Base-by-base conservation (phyloP, 2,888 invertebrate genomes). In the Diarsia brunnea region DNA sequence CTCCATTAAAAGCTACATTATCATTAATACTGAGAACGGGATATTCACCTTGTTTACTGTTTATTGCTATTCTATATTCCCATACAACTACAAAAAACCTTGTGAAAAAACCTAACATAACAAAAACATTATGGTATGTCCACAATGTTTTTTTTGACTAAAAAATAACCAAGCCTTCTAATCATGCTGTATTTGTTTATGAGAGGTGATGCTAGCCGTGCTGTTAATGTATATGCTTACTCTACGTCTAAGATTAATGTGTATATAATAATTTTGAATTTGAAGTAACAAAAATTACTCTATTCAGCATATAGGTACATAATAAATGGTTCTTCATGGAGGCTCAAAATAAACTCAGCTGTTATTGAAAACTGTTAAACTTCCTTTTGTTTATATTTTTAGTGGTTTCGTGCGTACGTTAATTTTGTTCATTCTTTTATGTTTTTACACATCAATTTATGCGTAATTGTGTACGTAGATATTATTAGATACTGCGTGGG, bases 241-340 rank as follows among this genome's bases (percentile, higher is more conserved):
- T 45, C 14, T 45, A 53, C 45, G 7, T 4, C 43, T 38, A 31
- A 72, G 63, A 72, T 27, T 51, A 43, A 82, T 82, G 16, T 82
- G 82, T 77, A 21, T 77, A 82, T 60, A 82, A 65, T 76, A 27
- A 53, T 63, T 63, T 79, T 24, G 12, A 75, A 64, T 51, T 60
- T 60, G 12, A 65, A 65, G 60, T 43, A 49, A 31, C 31, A 81
- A 55, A 51, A 67, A 76, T 38, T 63, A 45, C 47, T 61, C 21
- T 55, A 49, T 81, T 27, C 45, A 61, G 55, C 49, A 10, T 27
- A 19, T 10, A 58, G 58, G 27, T 58, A 58, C 53, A 55, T 75
- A 47, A 76, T 53, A 21, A 43, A 76, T 63, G 77, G 53, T 55
- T 68, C 38, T 84, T 66, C 55, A 69, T 73, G 45, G 14, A 51